Conservation (phyloP, 2,113 vertebrate species). For the Antechinus stuartii region DNA sequence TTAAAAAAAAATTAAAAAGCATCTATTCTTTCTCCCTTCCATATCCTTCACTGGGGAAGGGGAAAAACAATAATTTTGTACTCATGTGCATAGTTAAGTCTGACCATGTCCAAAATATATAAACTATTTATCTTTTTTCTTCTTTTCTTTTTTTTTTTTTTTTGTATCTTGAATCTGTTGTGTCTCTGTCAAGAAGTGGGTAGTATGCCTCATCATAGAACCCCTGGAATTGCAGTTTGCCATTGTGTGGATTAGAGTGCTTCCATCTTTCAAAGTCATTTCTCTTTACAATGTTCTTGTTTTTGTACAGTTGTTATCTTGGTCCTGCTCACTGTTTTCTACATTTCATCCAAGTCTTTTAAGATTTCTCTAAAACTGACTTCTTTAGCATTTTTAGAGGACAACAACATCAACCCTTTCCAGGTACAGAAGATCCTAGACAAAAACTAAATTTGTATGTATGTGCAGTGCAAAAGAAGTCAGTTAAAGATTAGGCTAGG, state of each 20-base stretch:
- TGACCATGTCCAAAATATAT: neutral
- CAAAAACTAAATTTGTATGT: neutral
- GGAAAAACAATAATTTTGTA: neutral
- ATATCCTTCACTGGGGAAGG: neutral
- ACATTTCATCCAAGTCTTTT: neutral
- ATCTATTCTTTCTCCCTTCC: neutral
- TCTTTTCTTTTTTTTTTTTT: neutral
- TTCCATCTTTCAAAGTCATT: neutral
- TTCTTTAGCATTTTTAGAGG: neutral
- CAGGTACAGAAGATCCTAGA: neutral
- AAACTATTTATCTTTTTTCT: no score
- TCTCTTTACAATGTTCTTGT: neutral
- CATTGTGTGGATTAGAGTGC: neutral
- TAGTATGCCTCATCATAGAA: neutral
- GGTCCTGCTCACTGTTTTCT: neutral
- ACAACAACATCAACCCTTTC: neutral
- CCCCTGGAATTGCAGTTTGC: neutral
- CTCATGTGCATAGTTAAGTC: neutral
- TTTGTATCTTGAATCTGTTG: neutral
- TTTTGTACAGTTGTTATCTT: neutral
- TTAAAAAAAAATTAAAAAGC: neutral
- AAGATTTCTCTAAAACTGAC: neutral
- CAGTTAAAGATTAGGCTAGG: neutral
- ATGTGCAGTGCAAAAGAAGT: neutral
- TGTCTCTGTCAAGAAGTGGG: neutral